Base-by-base conservation (phyloP, 2,113 vertebrate species). In the Gambusia affinis region DNA sequence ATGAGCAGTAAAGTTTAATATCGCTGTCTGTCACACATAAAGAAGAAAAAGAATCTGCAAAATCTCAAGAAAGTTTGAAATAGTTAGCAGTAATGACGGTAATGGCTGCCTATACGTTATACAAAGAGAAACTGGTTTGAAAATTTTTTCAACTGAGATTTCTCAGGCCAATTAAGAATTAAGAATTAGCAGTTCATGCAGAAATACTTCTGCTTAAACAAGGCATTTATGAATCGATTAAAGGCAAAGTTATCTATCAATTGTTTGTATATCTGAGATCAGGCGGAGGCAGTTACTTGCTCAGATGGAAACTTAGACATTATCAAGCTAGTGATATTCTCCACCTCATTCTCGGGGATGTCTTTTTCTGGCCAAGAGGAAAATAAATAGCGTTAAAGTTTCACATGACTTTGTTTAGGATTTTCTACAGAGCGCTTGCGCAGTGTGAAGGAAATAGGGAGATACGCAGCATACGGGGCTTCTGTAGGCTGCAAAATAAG, bases 1-100 rank as follows among this genome's bases (percentile, higher is more conserved):
- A 90, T 89, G 88, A 88, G 88, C 84, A 86, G 78, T 79, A 87
- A 79, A 85, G 84, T 87, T 90, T 87, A 82, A 87, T 75, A 88
- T 79, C 78, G 72, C 84, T 89, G 81, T 77, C 89, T 85, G 75
- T 67, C 28, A 85, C 85, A 85, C 85, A 87, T 88, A 90, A 88
- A 90, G 74, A 66, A 66, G 70, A 75, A 73, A 85, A 79, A 57
- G 65, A 76, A 64, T 80, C 70, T 72, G 70, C 30, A 76, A 82
- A 83, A 80, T 83, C 71, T 64, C 66, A 72, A 81, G 72, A 69
- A 89, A 85, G 81, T 86, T 85, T 68, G n/a, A 29, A 75, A 64
- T 44, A 72, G 75, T 65, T 71, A 19, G 27, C 24, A 65, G 65
- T n/a, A 57, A 79, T 87, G 47, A 76, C 31, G 73, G 67, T 28